phyloP scores from a whole-genome alignment of 2,797 vertebrate species.

The Graptemys geographica region DNA sequence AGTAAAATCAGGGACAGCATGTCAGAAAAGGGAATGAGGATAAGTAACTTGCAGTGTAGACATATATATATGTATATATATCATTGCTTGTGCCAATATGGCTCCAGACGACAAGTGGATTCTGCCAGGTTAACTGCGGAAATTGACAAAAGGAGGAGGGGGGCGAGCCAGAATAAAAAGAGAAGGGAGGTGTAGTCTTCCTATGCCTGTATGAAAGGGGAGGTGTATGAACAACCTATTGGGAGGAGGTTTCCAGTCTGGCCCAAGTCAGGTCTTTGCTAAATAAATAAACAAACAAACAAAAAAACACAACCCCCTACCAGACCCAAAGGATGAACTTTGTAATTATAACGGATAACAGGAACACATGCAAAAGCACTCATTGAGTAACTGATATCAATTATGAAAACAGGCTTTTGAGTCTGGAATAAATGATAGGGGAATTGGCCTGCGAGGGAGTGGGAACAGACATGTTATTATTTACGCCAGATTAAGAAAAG shows the following conservation, averaged over 20 bases:
- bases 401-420: slow-evolving; percentile 83
- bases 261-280: rapidly evolving
- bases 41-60: background rate
- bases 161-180: background rate
- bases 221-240: rapidly evolving
- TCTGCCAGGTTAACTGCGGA: background rate
- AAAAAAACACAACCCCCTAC: background rate
- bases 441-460: slow-evolving; percentile 85
- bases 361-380: slow-evolving; percentile 79
- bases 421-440: slow-evolving; percentile 88
- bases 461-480: slow-evolving; percentile 88
- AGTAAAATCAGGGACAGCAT: background rate
- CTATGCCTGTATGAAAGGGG: background rate
- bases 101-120: background rate
- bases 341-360: slow-evolving; percentile 76
- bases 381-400: slow-evolving; percentile 84
- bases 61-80: no score
- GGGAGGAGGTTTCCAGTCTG: no score
- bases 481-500: slow-evolving; percentile 91
- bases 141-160: background rate
- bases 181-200: background rate
- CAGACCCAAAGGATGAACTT: slow-evolving; percentile 64
- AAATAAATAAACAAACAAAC: background rate
- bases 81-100: background rate
- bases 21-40: background rate